Conservation (phyloP, 2,113 vertebrate species). For the Columba livia region DNA sequence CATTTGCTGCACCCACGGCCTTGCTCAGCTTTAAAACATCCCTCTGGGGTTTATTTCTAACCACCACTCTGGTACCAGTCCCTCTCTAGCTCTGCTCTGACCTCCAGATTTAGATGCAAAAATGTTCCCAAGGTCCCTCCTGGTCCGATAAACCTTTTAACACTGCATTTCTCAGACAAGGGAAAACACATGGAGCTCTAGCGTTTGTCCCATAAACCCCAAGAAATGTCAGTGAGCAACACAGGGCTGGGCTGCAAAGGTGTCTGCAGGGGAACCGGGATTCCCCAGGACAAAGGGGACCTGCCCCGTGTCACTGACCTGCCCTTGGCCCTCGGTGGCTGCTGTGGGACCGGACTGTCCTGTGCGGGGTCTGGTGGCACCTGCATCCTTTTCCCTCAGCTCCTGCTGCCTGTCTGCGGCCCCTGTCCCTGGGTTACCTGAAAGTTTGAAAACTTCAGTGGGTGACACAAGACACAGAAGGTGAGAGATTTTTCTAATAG, state of each 20-base stretch:
- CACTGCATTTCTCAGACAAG: not conserved
- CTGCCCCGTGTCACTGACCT: fast-evolving
- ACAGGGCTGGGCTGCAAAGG: no score
- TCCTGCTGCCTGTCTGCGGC: not conserved
- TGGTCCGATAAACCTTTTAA: not conserved
- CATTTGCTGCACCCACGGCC: not conserved
- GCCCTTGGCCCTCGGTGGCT: not conserved
- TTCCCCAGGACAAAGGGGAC: not conserved
- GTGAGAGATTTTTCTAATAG: not conserved
- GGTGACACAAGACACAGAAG: not conserved
- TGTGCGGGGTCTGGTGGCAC: not conserved
- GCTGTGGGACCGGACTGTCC: not conserved
- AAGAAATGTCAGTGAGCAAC: not conserved
- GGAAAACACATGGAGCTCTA: not conserved
- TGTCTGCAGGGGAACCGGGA: not conserved
- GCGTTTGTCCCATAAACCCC: not conserved
- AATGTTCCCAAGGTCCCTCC: not conserved
- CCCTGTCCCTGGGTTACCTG: fast-evolving
- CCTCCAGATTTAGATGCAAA: not conserved
- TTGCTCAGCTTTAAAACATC: not conserved
- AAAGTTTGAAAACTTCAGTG: not conserved
- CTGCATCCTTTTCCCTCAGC: fast-evolving
- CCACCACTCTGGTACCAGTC: fast-evolving
- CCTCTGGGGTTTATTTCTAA: not conserved
- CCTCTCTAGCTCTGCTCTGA: not conserved